A percentile compares a stretch with the other conserved stretches of the same genome.
These are phyloP conservation scores for Glareola pratincola DNA, from an alignment of 2,113 vertebrate genomes.

Conservation along the genomic window DNA sequence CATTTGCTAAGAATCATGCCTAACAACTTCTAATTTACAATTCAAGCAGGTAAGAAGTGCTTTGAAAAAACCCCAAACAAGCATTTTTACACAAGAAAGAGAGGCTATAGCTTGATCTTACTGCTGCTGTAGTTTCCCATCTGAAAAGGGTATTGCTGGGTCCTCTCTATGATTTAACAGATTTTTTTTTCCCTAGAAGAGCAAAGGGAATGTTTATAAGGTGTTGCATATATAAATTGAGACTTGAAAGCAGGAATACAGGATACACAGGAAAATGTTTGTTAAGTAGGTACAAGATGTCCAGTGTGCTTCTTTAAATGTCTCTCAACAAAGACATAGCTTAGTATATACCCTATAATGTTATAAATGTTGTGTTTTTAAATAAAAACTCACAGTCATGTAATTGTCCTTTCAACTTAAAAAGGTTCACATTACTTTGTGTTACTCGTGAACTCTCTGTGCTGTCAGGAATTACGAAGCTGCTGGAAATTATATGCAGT, in stretches of 20 bases:
- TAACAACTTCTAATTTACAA: neutral
- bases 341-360: neutral
- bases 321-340: neutral
- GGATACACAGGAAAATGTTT: neutral
- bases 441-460: neutral
- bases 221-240: neutral
- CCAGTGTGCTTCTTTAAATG: neutral
- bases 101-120: neutral
- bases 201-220: neutral
- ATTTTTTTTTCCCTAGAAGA: neutral
- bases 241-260: neutral
- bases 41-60: neutral
- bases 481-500: neutral
- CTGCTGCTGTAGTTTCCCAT: neutral
- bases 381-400: neutral
- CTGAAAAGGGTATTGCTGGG: neutral
- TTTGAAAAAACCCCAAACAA: accelerated
- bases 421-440: neutral
- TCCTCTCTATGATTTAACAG: neutral
- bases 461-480: neutral
- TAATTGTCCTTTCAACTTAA: neutral
- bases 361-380: neutral
- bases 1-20: neutral
- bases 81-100: neutral
- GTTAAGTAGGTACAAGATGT: neutral